These are phyloP conservation scores for Ostrea denselamellosa DNA, from an alignment of 1,140 invertebrate species.

Conservation along the genomic window DNA sequence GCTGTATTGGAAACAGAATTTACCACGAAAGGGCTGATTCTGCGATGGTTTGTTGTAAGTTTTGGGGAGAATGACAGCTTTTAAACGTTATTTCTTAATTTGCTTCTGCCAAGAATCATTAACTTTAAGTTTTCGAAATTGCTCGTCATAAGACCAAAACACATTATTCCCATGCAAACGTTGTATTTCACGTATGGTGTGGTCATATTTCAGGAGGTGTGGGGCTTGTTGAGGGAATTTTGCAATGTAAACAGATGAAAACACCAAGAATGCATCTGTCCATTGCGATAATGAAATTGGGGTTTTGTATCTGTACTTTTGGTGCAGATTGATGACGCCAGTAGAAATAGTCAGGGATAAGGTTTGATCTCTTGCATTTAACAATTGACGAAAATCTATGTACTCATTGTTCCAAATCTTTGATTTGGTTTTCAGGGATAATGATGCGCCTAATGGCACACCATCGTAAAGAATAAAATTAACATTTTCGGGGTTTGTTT, in stretches of 20 bases:
- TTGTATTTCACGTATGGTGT: neutral
- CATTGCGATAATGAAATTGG: constrained; percentile 23
- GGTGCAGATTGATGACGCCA: neutral
- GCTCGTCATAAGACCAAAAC: constrained; percentile 35
- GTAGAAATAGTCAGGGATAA: neutral
- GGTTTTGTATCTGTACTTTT: neutral
- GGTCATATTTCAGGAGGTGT: constrained; percentile 28
- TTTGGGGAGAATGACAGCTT: neutral
- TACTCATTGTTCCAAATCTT: constrained; percentile 32
- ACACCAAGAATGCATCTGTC: constrained; percentile 28
- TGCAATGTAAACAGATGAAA: constrained; percentile 1
- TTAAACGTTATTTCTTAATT: neutral
- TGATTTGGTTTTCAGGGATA: neutral
- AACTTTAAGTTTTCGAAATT: constrained; percentile 2
- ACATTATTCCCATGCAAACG: neutral
- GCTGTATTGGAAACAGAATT: neutral
- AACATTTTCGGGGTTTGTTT: neutral
- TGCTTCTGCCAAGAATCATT: constrained; percentile 5
- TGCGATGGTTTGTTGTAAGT: neutral
- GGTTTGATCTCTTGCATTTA: neutral
- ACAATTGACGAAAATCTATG: neutral
- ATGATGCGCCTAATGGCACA: constrained; percentile 1
- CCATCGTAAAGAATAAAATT: neutral
- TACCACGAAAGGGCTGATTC: neutral
- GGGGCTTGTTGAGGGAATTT: constrained; percentile 26